Base-by-base conservation (phyloP, 2,113 vertebrate genomes). In the Sinocyclocheilus anophthalmus region DNA sequence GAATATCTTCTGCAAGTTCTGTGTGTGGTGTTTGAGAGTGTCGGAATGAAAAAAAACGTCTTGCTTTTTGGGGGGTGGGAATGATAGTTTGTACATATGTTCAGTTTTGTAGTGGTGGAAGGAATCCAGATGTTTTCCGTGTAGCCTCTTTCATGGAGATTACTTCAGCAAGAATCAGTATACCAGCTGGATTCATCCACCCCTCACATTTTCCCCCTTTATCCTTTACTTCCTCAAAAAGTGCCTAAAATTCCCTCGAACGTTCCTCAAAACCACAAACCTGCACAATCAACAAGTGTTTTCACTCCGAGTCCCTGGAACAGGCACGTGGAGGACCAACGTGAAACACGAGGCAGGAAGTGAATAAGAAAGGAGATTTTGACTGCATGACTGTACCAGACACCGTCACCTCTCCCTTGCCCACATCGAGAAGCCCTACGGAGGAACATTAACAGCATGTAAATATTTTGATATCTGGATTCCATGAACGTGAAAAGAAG, bases 391-490 rank as follows among this genome's bases (percentile, higher is more conserved):
- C 1, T 33, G 53, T 33, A 55, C 42, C 24, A 30, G 48, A 75
- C 63, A 70, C 67, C 6, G 2, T 20, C 55, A 11, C 37, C 69
- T 50, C 20, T 14, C 57, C 2, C 22, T 73, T 55, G 10, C 14
- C 45, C 37, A 30, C 16, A 33, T 12, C 48, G 13, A 39, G 20
- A 4, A 9, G 76, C 75, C 57, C 26, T 18, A 1, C 2, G 9
- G 85, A 76, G 65, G 78, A 88, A 73, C 81, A 61, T 85, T 82
- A 83, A 63, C 61, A 77, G 78, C 63, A 22, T 82, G 83, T 87
- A 87, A 89, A 89, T 87, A 87, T 87, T 87, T 59, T 83, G 78
- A 85, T 86, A 75, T 59, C 69, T 82, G 69, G 55, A 76, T 72
- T 82, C 63, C 63, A 48, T 42, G 59, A 73, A 37, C 5, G 20